Evolutionary conservation across 2,797 vertebrate genomes (phyloP).

Genomic region (Parambassis ranga): DNA sequence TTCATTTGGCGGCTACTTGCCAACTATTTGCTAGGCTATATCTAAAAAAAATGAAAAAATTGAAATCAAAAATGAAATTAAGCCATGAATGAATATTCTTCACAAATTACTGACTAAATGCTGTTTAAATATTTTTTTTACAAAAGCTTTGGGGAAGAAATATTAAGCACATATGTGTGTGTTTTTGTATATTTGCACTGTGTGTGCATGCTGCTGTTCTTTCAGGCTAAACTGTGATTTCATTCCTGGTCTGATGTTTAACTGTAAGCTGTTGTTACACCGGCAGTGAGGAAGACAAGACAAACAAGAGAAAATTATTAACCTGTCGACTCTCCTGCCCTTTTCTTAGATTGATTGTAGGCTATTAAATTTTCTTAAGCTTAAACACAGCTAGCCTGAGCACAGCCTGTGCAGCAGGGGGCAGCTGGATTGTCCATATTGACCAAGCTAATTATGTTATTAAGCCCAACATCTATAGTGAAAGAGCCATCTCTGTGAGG

Average conservation of each 20-base stretch:
- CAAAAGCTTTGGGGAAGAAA: too few relatives aligned
- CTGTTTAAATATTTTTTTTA: too few relatives aligned
- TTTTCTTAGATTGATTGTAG: slow-evolving; percentile 16
- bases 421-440: slow-evolving; percentile 35
- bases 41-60: too few relatives aligned
- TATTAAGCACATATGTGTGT: too few relatives aligned
- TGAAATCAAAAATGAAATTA: too few relatives aligned
- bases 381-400: slow-evolving; percentile 34
- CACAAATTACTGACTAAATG: too few relatives aligned
- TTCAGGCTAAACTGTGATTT: slow-evolving; percentile 32
- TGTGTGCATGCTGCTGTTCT: slow-evolving; percentile 13
- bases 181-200: too few relatives aligned
- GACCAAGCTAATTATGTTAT: slow-evolving; percentile 42
- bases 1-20: too few relatives aligned
- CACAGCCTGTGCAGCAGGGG: slow-evolving; percentile 19
- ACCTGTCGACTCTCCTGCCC: slow-evolving; percentile 21
- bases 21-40: too few relatives aligned
- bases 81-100: too few relatives aligned
- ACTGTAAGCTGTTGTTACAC: neutral
- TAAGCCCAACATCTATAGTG: slow-evolving; percentile 38
- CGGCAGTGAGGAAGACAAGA: slow-evolving; percentile 1
- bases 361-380: slow-evolving; percentile 33
- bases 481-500: neutral
- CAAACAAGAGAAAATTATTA: slow-evolving; percentile 31
- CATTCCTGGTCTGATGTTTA: slow-evolving; percentile 32